Conservation (phyloP, 2,113 vertebrate species). For the Microcebus jonahi region DNA sequence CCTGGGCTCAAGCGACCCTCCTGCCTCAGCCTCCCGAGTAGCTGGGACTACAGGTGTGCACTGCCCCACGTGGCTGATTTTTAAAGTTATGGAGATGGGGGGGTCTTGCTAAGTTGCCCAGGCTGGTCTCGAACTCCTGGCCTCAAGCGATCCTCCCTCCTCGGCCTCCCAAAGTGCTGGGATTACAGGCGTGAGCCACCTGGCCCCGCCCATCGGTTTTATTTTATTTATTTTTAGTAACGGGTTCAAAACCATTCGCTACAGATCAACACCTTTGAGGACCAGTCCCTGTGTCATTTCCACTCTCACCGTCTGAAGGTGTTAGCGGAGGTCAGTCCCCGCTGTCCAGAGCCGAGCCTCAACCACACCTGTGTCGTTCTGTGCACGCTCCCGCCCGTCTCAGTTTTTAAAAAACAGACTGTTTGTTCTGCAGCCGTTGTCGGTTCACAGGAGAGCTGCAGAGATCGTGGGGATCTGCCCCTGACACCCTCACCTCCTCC, state of each 20-base stretch:
- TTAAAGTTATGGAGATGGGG: too few species aligned
- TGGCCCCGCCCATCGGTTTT: too few species aligned
- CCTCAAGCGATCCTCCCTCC: background rate
- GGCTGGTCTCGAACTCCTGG: too few species aligned
- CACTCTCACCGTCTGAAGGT: too few species aligned
- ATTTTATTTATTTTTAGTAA: background rate
- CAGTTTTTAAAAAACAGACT: background rate
- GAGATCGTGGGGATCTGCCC: accelerated
- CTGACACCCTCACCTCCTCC: accelerated
- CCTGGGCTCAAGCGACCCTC: too few species aligned
- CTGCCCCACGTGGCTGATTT: background rate
- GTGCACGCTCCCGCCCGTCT: accelerated
- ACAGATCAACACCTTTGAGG: background rate
- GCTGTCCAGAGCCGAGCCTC: background rate
- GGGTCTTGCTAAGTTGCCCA: too few species aligned
- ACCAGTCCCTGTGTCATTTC: too few species aligned
- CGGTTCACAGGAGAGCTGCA: background rate
- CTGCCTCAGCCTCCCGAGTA: too few species aligned
- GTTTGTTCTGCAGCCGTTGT: background rate
- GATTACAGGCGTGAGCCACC: too few species aligned
- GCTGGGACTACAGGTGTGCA: too few species aligned
- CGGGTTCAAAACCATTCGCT: too few species aligned
- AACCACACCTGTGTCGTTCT: background rate
- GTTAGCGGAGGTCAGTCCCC: too few species aligned
- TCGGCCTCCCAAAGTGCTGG: background rate